Percentiles rank a stretch among this genome's conserved stretches.
Evolutionary conservation across 1,140 invertebrate species (phyloP).

Genomic region (Conus betulinus): DNA sequence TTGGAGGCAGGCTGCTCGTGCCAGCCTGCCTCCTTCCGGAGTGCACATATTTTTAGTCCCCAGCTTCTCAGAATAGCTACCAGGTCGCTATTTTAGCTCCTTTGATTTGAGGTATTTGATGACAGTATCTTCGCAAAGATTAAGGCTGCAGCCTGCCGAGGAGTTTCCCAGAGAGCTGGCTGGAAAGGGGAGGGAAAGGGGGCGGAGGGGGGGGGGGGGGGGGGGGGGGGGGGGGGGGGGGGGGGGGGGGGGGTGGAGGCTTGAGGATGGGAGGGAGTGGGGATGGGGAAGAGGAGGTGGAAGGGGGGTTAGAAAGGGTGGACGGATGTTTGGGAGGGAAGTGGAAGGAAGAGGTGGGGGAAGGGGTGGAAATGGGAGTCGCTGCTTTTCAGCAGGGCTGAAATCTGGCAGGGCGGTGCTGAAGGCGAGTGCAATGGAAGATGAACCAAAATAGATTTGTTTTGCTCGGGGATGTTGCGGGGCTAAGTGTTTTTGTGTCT

Average conservation of each 20-base stretch:
- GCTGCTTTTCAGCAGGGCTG: too few species aligned
- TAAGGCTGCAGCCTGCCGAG: neutral
- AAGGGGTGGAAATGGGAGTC: too few species aligned
- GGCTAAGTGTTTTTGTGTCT: too few species aligned
- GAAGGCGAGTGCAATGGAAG: neutral
- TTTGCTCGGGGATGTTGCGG: neutral
- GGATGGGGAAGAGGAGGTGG: neutral
- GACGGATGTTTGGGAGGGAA: too few species aligned
- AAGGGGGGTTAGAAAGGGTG: too few species aligned
- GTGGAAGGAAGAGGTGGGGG: too few species aligned
- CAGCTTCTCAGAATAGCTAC: neutral
- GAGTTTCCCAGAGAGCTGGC: neutral
- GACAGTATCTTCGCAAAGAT: neutral
- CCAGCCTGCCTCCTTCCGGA: neutral
- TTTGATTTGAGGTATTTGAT: constrained; percentile 3
- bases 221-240: neutral
- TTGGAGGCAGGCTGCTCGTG: neutral
- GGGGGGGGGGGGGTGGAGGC: neutral
- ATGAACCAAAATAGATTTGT: neutral
- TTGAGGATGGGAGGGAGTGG: too few species aligned
- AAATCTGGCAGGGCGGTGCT: neutral
- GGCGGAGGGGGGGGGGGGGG: neutral
- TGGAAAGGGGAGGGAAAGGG: neutral
- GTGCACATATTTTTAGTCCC: neutral
- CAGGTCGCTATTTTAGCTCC: neutral